phyloP scores from a whole-genome alignment of 1,140 invertebrate species.

The Hesperophylax magnus region DNA sequence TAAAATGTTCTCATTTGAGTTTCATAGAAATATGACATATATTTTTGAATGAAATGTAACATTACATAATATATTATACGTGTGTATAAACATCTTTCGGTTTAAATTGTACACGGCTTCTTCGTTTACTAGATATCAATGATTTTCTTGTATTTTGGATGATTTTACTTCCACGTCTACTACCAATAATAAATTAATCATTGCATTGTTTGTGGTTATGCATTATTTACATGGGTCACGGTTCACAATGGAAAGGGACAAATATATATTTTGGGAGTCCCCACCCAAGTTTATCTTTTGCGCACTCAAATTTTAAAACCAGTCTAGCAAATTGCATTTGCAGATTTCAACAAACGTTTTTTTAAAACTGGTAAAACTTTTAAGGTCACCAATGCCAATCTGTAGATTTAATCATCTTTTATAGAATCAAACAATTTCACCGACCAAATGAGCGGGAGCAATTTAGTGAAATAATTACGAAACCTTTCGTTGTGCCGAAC shows the following conservation, averaged over 20 bases:
- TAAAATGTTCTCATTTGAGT: conserved; percentile 36
- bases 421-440: conserved; percentile 32
- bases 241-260: no score
- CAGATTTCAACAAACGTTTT: not conserved
- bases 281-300: no score
- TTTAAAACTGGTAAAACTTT: not conserved
- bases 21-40: conserved; percentile 29
- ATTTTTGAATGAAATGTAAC: conserved; percentile 21
- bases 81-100: not conserved
- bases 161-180: not conserved
- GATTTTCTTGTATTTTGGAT: conserved; percentile 7
- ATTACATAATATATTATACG: no score
- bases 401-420: not conserved
- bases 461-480: conserved; percentile 29
- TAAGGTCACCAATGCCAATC: not conserved
- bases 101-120: conserved; percentile 19
- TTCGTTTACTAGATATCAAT: not conserved
- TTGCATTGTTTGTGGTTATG: no score
- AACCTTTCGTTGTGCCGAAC: not conserved
- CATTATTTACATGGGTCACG: no score
- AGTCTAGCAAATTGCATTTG: no score
- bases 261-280: no score
- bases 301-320: no score
- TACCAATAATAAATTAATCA: no score
- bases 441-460: conserved; percentile 47